phyloP scores from a whole-genome alignment of 2,113 vertebrate genomes.

The Vanacampus margaritifer region DNA sequence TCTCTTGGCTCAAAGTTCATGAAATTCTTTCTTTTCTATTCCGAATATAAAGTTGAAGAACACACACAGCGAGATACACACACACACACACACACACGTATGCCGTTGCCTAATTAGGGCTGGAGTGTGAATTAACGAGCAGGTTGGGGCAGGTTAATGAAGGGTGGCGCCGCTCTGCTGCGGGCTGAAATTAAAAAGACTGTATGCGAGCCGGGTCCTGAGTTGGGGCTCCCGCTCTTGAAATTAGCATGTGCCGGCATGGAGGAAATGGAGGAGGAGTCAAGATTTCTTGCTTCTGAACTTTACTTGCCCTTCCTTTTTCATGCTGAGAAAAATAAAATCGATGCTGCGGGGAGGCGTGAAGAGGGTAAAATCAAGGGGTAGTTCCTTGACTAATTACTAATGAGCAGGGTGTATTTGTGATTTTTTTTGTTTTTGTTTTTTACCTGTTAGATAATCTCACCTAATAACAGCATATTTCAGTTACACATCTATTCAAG shows the following conservation, averaged over 20 bases:
- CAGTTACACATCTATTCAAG: too few species aligned
- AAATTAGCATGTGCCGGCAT: constrained; percentile 6
- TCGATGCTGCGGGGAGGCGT: not conserved
- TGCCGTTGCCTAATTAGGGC: constrained; percentile 34
- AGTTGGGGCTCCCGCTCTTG: not conserved
- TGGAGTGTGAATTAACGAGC: constrained; percentile 51
- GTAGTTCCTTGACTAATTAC: not conserved
- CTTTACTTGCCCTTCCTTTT: not conserved
- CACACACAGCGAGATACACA: not conserved
- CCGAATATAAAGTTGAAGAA: not conserved
- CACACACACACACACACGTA: constrained; percentile 19
- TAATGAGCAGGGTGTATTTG: not conserved
- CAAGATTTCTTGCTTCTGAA: constrained; percentile 8
- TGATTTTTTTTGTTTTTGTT: not conserved
- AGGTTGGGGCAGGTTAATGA: constrained; percentile 49
- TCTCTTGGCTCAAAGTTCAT: constrained; percentile 9
- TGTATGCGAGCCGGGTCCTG: constrained; percentile 1
- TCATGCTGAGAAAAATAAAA: not conserved
- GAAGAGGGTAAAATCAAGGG: not conserved
- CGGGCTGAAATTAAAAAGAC: constrained; percentile 45
- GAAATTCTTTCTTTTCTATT: constrained; percentile 29
- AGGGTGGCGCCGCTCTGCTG: constrained; percentile 44
- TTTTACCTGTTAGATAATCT: too few species aligned
- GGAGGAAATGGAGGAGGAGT: too few species aligned
- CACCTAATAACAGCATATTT: too few species aligned